A percentile compares a stretch with the other conserved stretches of the same genome.
Conservation (phyloP, 2,797 vertebrate genomes). For the Rhabdomys pumilio region DNA sequence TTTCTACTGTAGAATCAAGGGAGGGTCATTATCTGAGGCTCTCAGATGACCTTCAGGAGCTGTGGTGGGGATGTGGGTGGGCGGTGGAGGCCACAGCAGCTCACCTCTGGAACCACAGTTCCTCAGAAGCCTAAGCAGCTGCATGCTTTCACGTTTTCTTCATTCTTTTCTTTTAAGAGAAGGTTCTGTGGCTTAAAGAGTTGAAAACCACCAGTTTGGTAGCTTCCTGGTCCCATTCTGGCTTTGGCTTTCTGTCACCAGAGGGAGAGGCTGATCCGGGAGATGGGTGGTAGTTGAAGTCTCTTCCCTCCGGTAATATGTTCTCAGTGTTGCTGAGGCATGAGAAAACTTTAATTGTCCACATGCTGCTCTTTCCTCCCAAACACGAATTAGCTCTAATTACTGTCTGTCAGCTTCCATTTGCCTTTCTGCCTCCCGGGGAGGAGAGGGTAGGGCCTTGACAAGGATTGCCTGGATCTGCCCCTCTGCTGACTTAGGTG, state of each 20-base stretch:
- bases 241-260: neutral
- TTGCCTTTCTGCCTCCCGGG: neutral
- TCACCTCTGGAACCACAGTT: neutral
- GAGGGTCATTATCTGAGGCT: neutral
- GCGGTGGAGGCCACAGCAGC: neutral
- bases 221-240: neutral
- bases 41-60: neutral
- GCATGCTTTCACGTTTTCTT: neutral
- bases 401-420: neutral
- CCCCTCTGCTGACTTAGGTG: neutral
- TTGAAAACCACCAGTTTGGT: neutral
- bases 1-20: neutral
- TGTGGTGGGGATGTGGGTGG: neutral
- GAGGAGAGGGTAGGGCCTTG: too few relatives aligned
- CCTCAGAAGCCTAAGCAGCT: neutral
- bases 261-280: neutral
- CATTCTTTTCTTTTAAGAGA: slow-evolving; percentile 4
- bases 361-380: neutral
- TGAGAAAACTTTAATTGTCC: neutral
- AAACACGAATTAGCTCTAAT: neutral
- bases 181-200: neutral
- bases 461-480: neutral
- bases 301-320: neutral
- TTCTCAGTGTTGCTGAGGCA: neutral
- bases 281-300: neutral